Evolutionary conservation across 2,113 vertebrate species (phyloP), one percentile per base, ranked within the genome.

Genomic region (Stercorarius parasiticus): DNA sequence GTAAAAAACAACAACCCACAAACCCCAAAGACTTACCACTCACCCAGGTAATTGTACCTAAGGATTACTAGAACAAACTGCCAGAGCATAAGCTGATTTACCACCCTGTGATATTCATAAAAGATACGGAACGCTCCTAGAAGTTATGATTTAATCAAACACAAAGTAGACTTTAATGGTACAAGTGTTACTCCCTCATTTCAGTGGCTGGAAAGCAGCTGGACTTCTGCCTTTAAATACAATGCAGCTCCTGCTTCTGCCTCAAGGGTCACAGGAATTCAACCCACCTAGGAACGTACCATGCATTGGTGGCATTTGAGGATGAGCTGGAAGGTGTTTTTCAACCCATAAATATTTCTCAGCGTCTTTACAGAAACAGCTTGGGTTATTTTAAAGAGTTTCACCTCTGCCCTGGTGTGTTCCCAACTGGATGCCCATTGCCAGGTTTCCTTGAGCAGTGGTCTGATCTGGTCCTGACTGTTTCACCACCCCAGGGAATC

Each of bases 231-330:
- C 14, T 85, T 52, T 67, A 34, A 67, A 85, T 53, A 8, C 7
- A 53, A 17, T 18, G 11, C 19, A 82, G 38, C 15, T 87, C 10
- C 42, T 77, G 34, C 53, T 90, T 16, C 64, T 53, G 29, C 30
- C 36, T 36, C 3, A 3, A 42, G 30, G 21, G 9, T 71, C 56
- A 49, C 43, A 85, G 45, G 25, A 5, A 50, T 62, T 13, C 59
- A 42, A 16, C 19, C 9, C 53, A 12, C 32, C 15, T 0, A 32
- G 42, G n/a, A 55, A 32, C 0, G 1, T 4, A 1, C 9, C 4
- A 0, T 2, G 30, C 0, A 0, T 3, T 58, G 42, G 32, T 80
- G 40, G 5, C 19, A 5, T 32, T 34, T 36, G 21, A 74, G 11
- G 73, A 74, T 18, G 69, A 76, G 13, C 22, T 72, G 53, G 23